Conservation (phyloP, 2,888 invertebrate genomes). For the Tolmerus cingulatus region DNA sequence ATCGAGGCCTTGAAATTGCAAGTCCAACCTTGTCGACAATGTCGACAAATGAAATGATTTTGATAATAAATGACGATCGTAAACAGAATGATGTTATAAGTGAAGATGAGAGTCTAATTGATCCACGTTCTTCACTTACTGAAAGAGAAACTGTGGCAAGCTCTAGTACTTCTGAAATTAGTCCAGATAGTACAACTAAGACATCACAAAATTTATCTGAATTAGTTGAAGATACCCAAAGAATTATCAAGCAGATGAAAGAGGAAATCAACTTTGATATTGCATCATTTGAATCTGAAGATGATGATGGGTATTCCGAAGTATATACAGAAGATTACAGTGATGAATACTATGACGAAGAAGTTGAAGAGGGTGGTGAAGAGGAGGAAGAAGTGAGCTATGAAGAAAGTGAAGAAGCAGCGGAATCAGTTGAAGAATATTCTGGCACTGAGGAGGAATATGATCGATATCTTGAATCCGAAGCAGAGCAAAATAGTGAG, state of each 20-base stretch:
- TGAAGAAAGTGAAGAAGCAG: constrained; percentile 54
- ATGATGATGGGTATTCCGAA: constrained; percentile 64
- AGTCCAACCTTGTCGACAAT: constrained; percentile 13
- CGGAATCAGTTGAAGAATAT: constrained; percentile 51
- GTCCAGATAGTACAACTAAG: neutral
- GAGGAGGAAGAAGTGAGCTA: constrained; percentile 53
- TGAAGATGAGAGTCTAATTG: neutral
- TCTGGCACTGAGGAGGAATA: constrained; percentile 55
- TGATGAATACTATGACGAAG: constrained; percentile 51
- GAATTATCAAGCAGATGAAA: constrained; percentile 72
- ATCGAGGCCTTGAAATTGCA: constrained; percentile 27
- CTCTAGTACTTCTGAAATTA: neutral
- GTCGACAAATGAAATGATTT: constrained; percentile 32
- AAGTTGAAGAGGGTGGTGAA: constrained; percentile 55
- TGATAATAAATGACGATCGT: constrained; percentile 27
- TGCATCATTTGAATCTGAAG: constrained; percentile 62
- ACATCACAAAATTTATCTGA: constrained; percentile 64
- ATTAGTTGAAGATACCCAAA: constrained; percentile 70
- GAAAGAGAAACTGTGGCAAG: neutral
- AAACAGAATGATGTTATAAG: neutral
- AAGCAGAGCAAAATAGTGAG: constrained; percentile 49
- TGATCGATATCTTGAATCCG: constrained; percentile 56
- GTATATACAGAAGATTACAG: constrained; percentile 66
- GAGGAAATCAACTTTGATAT: constrained; percentile 71
- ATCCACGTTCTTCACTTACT: neutral